A percentile compares a stretch with the other conserved stretches of the same genome.
Evolutionary conservation across 2,888 invertebrate species (phyloP).

Genomic region (Linyphia triangularis): DNA sequence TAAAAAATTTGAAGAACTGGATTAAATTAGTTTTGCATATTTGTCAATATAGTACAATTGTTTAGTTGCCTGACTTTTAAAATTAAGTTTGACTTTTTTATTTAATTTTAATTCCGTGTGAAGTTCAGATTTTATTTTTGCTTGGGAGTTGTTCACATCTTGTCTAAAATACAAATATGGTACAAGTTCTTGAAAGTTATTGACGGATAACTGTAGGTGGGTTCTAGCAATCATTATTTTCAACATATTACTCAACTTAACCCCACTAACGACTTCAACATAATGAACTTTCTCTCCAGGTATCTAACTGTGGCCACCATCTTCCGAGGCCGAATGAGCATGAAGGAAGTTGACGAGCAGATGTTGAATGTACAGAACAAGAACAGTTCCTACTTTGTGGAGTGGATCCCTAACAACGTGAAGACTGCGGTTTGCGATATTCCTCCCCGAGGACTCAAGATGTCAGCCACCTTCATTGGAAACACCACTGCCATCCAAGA

Average conservation of each 20-base stretch:
- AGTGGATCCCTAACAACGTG: constrained; percentile 81
- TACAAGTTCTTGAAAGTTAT: not conserved
- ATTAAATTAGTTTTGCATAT: too few relatives aligned
- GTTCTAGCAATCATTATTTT: not conserved
- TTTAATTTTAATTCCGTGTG: too few relatives aligned
- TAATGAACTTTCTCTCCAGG: not conserved
- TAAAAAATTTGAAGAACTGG: too few relatives aligned
- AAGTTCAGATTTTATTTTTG: not conserved
- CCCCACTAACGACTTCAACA: not conserved
- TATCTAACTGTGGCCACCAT: constrained; percentile 82
- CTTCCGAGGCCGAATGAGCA: constrained; percentile 82
- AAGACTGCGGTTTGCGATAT: constrained; percentile 83
- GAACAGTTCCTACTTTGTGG: constrained; percentile 82
- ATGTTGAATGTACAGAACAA: constrained; percentile 83
- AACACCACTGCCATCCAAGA: constrained; percentile 81
- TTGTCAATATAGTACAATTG: too few relatives aligned
- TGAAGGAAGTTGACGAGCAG: constrained; percentile 83
- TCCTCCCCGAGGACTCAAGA: constrained; percentile 82
- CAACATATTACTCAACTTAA: not conserved
- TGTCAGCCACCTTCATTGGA: constrained; percentile 82
- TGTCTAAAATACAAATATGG: not conserved
- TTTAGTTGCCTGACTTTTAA: too few relatives aligned
- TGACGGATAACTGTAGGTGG: too few relatives aligned
- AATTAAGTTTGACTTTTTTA: too few relatives aligned
- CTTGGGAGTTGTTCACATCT: not conserved